These are phyloP conservation scores for Diplodus sargus DNA, from an alignment of 2,797 vertebrate genomes.

Conservation along the genomic window DNA sequence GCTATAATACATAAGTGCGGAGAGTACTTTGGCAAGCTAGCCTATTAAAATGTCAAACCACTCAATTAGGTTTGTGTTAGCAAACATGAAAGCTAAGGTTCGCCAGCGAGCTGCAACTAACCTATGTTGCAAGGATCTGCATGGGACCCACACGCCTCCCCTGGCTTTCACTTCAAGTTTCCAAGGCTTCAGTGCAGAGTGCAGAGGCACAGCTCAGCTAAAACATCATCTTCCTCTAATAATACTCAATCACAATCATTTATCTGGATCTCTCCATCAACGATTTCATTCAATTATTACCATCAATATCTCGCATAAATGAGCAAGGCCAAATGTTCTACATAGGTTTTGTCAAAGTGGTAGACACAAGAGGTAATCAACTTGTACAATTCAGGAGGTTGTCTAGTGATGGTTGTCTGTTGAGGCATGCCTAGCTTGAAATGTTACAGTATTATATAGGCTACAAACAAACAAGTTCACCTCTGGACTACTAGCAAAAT, in stretches of 20 bases:
- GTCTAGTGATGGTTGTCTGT: not conserved
- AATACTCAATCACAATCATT: not conserved
- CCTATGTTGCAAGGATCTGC: no score
- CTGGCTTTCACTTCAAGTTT: not conserved
- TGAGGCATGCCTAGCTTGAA: not conserved
- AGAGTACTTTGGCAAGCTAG: no score
- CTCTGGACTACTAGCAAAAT: no score
- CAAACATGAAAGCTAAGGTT: no score
- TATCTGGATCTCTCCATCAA: not conserved
- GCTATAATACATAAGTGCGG: no score
- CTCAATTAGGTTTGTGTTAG: no score
- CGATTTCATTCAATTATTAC: not conserved
- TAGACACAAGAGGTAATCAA: not conserved
- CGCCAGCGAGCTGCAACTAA: no score
- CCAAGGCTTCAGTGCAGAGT: not conserved
- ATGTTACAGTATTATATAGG: no score
- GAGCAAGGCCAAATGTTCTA: not conserved
- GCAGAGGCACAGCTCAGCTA: not conserved
- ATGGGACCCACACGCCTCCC: no score
- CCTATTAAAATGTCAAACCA: no score
- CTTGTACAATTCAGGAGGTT: not conserved
- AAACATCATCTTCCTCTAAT: not conserved
- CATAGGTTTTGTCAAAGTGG: not conserved
- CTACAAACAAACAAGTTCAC: not conserved
- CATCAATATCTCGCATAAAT: not conserved